Percentiles rank a stretch among this genome's conserved stretches.
Conservation (phyloP, 2,113 vertebrate genomes). For the Calonectris borealis region DNA sequence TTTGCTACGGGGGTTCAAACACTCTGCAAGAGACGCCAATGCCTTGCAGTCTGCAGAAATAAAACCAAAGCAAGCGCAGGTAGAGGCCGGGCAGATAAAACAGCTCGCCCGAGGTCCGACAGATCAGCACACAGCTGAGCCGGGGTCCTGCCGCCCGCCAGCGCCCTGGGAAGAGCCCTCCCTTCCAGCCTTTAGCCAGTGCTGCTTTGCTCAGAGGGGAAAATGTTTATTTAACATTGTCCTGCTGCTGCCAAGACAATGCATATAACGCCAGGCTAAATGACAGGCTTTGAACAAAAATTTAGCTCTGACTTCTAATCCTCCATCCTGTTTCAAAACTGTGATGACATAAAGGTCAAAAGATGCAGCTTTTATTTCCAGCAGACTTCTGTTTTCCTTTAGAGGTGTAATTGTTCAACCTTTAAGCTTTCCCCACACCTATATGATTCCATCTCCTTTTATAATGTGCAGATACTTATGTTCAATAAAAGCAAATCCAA, state of each 20-base stretch:
- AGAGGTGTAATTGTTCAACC: background rate
- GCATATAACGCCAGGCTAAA: background rate
- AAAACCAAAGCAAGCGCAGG: background rate
- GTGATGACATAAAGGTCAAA: background rate
- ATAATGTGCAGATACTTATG: background rate
- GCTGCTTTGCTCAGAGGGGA: background rate
- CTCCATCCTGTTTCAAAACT: background rate
- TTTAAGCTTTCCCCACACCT: background rate
- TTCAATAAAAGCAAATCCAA: background rate
- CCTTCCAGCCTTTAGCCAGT: background rate
- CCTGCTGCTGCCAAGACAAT: background rate
- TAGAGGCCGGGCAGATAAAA: background rate
- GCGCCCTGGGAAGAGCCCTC: background rate
- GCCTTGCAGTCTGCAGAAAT: background rate
- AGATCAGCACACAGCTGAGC: background rate
- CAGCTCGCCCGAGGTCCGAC: background rate
- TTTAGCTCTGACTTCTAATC: background rate
- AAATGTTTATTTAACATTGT: too few relatives aligned
- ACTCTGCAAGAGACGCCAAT: rapidly evolving
- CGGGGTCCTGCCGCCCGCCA: background rate
- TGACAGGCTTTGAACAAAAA: background rate
- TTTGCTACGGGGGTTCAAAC: rapidly evolving
- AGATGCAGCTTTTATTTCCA: background rate
- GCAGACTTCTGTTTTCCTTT: background rate
- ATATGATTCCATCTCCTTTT: background rate